Evolutionary conservation across 2,797 vertebrate genomes (phyloP).

Genomic region (Sphenodon punctatus): DNA sequence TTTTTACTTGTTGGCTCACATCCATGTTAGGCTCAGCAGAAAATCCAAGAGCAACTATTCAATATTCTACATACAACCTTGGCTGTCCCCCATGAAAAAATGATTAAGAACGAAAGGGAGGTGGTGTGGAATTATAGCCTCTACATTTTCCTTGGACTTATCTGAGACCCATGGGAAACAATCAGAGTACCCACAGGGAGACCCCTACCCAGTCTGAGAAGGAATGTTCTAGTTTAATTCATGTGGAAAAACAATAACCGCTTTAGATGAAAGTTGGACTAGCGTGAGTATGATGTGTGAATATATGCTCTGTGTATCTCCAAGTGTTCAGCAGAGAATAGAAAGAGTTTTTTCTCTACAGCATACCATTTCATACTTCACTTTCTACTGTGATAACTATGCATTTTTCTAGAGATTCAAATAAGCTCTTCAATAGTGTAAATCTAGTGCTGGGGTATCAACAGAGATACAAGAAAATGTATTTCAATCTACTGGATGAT

Average conservation of each 20-base stretch:
- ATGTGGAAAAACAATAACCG: neutral
- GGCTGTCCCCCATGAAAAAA: too few species aligned
- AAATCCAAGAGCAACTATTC: too few species aligned
- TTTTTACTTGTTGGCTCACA: neutral
- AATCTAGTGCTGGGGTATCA: neutral
- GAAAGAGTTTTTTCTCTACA: neutral
- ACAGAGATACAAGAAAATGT: neutral
- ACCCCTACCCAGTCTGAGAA: neutral
- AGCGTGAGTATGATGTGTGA: neutral
- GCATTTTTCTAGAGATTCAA: neutral
- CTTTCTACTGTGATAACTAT: neutral
- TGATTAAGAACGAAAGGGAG: neutral
- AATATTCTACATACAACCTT: neutral
- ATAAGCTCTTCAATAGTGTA: neutral
- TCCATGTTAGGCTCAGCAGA: neutral
- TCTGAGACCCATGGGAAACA: neutral
- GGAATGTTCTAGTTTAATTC: neutral
- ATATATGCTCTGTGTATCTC: too few species aligned
- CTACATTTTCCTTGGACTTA: neutral
- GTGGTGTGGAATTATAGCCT: too few species aligned
- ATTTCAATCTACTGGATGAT: neutral
- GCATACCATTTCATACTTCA: neutral
- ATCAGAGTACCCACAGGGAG: neutral
- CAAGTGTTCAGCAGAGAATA: neutral
- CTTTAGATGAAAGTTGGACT: neutral